phyloP scores from a whole-genome alignment of 2,113 vertebrate genomes.

The Phoenicopterus ruber region DNA sequence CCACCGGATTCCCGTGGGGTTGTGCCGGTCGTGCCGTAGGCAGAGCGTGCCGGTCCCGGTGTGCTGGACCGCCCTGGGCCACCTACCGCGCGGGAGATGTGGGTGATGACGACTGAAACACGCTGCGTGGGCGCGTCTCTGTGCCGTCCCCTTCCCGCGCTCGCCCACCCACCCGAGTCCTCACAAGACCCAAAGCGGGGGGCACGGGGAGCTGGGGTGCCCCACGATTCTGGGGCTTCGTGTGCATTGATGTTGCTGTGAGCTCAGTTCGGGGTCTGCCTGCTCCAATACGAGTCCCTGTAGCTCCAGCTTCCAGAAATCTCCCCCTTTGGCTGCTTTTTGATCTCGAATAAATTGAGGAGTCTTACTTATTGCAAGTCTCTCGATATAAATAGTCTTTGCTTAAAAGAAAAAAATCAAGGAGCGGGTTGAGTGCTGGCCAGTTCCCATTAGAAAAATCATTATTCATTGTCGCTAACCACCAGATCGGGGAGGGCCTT shows the following conservation, averaged over 20 bases:
- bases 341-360: neutral
- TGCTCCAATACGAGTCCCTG: neutral
- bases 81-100: neutral
- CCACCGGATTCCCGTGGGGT: neutral
- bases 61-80: neutral
- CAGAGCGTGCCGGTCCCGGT: neutral
- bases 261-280: neutral
- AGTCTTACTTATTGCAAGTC: neutral
- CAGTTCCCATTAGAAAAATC: constrained; percentile 9
- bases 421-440: neutral
- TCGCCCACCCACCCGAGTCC: neutral
- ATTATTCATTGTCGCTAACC: neutral
- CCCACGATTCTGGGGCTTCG: accelerated
- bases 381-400: neutral
- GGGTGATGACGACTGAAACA: neutral
- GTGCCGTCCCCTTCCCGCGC: neutral
- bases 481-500: neutral
- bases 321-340: neutral
- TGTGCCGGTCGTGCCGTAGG: accelerated
- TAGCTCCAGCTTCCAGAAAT: neutral
- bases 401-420: neutral
- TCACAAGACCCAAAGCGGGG: neutral
- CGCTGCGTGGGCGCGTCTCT: accelerated
- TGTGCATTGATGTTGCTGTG: too few species aligned
- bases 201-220: neutral